Percentiles rank a stretch among this genome's conserved stretches.
phyloP scores from a whole-genome alignment of 2,888 invertebrate species.

The Choreutis nemorana region DNA sequence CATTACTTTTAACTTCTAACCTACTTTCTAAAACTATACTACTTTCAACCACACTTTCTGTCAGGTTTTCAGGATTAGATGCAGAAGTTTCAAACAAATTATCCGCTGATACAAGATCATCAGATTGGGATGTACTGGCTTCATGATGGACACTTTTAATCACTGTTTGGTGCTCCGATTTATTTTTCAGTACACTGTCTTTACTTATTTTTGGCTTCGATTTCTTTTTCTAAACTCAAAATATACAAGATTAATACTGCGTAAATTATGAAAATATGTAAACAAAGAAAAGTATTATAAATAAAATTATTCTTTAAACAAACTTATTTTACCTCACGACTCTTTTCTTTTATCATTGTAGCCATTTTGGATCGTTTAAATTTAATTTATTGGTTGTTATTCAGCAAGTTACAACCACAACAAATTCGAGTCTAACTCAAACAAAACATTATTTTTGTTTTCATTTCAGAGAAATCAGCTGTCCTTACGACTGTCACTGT shows the following conservation, averaged over 20 bases:
- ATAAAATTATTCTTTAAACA: conserved; percentile 7
- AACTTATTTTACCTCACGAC: conserved; percentile 28
- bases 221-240: conserved; percentile 40
- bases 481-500: too few relatives aligned
- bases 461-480: conserved; percentile 11
- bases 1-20: too few relatives aligned
- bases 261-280: conserved; percentile 13
- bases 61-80: too few relatives aligned
- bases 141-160: too few relatives aligned
- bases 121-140: too few relatives aligned
- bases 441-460: conserved; percentile 1
- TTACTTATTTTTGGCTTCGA: conserved; percentile 17
- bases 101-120: too few relatives aligned
- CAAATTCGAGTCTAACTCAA: too few relatives aligned
- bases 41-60: too few relatives aligned
- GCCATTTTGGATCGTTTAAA: conserved; percentile 27
- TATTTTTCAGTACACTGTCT: too few relatives aligned
- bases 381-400: neutral
- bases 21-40: too few relatives aligned
- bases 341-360: conserved; percentile 49
- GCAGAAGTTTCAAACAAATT: too few relatives aligned
- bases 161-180: too few relatives aligned
- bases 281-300: conserved; percentile 13
- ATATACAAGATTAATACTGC: conserved; percentile 14
- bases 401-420: neutral